phyloP scores from a whole-genome alignment of 2,797 vertebrate genomes.

The Anniella stebbinsi region DNA sequence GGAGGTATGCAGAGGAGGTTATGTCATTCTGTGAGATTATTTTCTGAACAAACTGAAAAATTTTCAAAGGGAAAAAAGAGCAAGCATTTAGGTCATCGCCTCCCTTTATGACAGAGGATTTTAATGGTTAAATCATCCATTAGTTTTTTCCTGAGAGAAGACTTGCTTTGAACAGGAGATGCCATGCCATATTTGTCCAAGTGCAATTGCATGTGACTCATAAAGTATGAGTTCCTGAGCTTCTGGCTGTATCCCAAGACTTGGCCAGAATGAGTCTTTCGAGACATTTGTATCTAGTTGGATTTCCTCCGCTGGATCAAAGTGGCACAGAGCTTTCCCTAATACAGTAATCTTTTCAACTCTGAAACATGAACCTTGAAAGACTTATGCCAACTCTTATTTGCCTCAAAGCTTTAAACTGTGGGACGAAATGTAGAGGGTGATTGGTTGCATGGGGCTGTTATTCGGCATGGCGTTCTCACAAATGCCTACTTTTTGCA shows the following conservation, averaged over 20 bases:
- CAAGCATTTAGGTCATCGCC: slow-evolving; percentile 4
- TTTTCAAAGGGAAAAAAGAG: slow-evolving; percentile 27
- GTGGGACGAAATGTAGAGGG: slow-evolving; percentile 46
- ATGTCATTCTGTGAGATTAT: neutral
- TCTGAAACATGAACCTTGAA: slow-evolving; percentile 61
- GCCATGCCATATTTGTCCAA: slow-evolving; percentile 85
- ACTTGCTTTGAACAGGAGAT: slow-evolving; percentile 75
- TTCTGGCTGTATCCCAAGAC: slow-evolving; percentile 74
- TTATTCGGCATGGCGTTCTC: slow-evolving; percentile 51
- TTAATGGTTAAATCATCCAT: slow-evolving; percentile 66
- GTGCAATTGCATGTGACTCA: slow-evolving; percentile 78
- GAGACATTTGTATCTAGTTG: slow-evolving; percentile 76
- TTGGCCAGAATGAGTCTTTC: slow-evolving; percentile 76
- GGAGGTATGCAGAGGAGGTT: neutral
- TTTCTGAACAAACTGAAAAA: slow-evolving; percentile 15
- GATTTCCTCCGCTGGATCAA: slow-evolving; percentile 71
- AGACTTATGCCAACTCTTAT: slow-evolving; percentile 28
- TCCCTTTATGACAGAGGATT: slow-evolving; percentile 33
- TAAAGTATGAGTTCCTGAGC: slow-evolving; percentile 68
- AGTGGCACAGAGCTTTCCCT: slow-evolving; percentile 77
- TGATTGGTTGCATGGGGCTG: slow-evolving; percentile 10
- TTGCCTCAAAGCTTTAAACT: slow-evolving; percentile 36
- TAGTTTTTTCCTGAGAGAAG: slow-evolving; percentile 68
- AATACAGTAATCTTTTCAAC: slow-evolving; percentile 81
- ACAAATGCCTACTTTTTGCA: slow-evolving; percentile 46